These are phyloP conservation scores for Molanna angustata DNA, from an alignment of 2,888 invertebrate genomes.

Conservation along the genomic window DNA sequence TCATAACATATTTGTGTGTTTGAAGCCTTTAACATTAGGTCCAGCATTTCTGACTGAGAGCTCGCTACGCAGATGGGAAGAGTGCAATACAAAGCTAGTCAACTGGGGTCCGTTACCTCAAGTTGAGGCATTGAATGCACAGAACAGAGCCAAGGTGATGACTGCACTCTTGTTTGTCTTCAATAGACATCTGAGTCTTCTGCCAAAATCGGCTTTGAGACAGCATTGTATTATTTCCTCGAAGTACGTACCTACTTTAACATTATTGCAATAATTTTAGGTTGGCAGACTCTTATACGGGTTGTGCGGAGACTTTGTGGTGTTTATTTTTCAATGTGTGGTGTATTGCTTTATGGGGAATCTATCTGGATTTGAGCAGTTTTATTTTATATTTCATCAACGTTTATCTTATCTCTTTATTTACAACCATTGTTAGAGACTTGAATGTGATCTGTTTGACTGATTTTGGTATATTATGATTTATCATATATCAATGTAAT, in stretches of 20 bases:
- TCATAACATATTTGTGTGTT: too few relatives aligned
- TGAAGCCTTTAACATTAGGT: slow-evolving; percentile 71
- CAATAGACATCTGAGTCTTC: slow-evolving; percentile 78
- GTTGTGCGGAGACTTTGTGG: too few relatives aligned
- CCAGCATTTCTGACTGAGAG: slow-evolving; percentile 80
- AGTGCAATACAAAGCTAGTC: slow-evolving; percentile 83
- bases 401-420: too few relatives aligned
- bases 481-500: too few relatives aligned
- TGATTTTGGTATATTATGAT: too few relatives aligned
- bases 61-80: slow-evolving; percentile 82
- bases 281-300: too few relatives aligned
- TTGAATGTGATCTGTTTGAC: too few relatives aligned
- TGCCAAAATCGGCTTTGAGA: slow-evolving; percentile 74
- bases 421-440: too few relatives aligned
- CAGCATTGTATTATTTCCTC: slow-evolving; percentile 79
- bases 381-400: too few relatives aligned
- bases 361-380: too few relatives aligned
- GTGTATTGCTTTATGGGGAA: too few relatives aligned
- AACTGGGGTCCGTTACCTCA: slow-evolving; percentile 90
- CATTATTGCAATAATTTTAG: neutral
- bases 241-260: slow-evolving; percentile 55
- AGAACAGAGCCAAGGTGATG: slow-evolving; percentile 87
- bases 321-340: too few relatives aligned
- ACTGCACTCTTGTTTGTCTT: slow-evolving; percentile 85
- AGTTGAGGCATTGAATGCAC: slow-evolving; percentile 85